Percentiles rank a stretch among this genome's conserved stretches.
Evolutionary conservation across 2,797 vertebrate genomes (phyloP).

Genomic region (Malurus splendens): DNA sequence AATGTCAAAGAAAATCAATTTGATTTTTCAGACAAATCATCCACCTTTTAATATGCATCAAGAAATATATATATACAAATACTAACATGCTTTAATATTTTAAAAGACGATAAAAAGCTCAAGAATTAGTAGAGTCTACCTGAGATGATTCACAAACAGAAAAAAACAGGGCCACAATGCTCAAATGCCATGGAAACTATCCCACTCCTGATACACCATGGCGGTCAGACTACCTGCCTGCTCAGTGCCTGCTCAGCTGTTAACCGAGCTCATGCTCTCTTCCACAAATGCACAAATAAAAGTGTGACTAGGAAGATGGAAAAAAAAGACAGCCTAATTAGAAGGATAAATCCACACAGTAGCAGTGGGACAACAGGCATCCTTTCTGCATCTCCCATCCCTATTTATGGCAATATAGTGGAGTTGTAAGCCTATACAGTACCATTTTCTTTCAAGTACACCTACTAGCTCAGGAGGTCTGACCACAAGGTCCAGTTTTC

Average conservation of each 20-base stretch:
- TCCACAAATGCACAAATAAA: not conserved
- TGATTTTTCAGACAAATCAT: not conserved
- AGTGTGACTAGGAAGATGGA: not conserved
- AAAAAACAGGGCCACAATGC: not conserved
- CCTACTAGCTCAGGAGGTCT: not conserved
- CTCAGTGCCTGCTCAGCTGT: not conserved
- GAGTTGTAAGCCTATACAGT: not conserved
- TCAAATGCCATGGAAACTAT: not conserved
- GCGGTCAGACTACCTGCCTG: not conserved
- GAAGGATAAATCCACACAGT: not conserved
- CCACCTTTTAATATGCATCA: not conserved
- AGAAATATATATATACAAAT: no score
- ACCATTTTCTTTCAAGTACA: not conserved
- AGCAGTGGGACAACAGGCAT: not conserved
- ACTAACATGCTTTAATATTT: not conserved
- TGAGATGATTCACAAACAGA: not conserved
- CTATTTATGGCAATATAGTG: not conserved
- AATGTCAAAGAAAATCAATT: not conserved
- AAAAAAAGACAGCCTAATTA: not conserved
- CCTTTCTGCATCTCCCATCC: not conserved
- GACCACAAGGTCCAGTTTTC: not conserved
- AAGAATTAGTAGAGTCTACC: not conserved
- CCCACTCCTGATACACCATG: accelerated
- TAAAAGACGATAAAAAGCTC: not conserved
- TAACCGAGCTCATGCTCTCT: accelerated